A percentile compares a stretch with the other conserved stretches of the same genome.
Conservation (phyloP, 1,140 invertebrate species). For the Diorhabda carinulata region DNA sequence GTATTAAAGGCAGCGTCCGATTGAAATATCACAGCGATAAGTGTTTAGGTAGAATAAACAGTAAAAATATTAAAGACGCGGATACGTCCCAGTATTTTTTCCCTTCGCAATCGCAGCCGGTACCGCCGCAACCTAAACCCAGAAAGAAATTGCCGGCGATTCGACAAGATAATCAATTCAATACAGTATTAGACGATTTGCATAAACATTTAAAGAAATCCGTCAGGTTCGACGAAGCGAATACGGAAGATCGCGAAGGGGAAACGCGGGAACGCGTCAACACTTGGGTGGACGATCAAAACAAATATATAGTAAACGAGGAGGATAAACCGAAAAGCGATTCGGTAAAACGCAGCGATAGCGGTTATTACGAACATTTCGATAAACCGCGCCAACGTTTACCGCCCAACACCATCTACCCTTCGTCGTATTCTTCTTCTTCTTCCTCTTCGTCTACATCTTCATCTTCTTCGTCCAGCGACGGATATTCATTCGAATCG, state of each 20-base stretch:
- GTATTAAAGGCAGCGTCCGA: conserved; percentile 28
- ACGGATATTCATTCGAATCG: conserved; percentile 19
- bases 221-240: conserved; percentile 40
- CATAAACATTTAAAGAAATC: conserved; percentile 41
- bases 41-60: conserved; percentile 43
- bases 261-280: conserved; percentile 30
- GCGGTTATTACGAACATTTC: conserved; percentile 39
- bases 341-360: conserved; percentile 37
- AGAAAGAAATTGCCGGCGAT: conserved; percentile 27
- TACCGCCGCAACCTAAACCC: conserved; percentile 32
- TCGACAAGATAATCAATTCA: conserved; percentile 22
- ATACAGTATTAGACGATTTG: conserved; percentile 35
- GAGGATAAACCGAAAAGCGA: conserved; percentile 12
- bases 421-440: conserved; percentile 26
- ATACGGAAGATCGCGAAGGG: conserved; percentile 30
- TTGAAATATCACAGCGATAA: conserved; percentile 46
- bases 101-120: conserved; percentile 29
- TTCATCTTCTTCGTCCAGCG: conserved; percentile 17
- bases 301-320: conserved; percentile 32
- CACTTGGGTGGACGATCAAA: conserved; percentile 43
- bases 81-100: conserved; percentile 34
- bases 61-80: conserved; percentile 30
- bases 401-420: conserved; percentile 40
- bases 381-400: conserved; percentile 42
- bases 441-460: conserved; percentile 35